These are phyloP conservation scores for Oryzias javanicus DNA, from an alignment of 2,113 vertebrate genomes.

Conservation along the genomic window DNA sequence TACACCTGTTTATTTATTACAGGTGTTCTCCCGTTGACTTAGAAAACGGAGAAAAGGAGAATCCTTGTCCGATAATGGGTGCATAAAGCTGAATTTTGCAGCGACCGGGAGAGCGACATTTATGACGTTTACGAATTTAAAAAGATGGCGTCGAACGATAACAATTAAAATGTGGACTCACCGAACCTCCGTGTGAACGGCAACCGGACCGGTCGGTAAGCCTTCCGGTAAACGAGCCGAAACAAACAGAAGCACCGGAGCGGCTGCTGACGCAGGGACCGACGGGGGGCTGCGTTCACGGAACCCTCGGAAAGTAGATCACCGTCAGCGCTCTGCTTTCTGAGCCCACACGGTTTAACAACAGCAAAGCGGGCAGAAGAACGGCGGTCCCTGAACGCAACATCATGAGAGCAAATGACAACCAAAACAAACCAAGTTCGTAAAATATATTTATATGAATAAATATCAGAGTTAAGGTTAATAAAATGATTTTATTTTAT, in stretches of 20 bases:
- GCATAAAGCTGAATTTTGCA: neutral
- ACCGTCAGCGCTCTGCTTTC: neutral
- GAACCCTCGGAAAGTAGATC: conserved; percentile 26
- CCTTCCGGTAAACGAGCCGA: neutral
- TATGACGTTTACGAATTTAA: neutral
- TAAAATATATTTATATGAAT: too few relatives aligned
- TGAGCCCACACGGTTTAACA: neutral
- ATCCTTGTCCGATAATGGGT: conserved; percentile 40
- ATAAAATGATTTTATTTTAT: too few relatives aligned
- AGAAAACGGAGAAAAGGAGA: neutral
- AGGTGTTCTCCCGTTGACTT: accelerated
- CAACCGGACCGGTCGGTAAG: neutral
- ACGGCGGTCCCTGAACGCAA: too few relatives aligned
- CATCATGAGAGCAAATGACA: too few relatives aligned
- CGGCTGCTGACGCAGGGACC: conserved; percentile 44
- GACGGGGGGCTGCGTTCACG: conserved; percentile 41
- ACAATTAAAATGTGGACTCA: conserved; percentile 26
- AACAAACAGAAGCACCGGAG: conserved; percentile 12
- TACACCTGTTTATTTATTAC: accelerated
- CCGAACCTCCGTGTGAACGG: conserved; percentile 13
- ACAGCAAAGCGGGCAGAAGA: neutral
- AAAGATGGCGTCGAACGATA: neutral
- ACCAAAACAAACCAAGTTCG: too few relatives aligned
- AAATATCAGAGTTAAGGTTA: too few relatives aligned
- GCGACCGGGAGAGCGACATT: conserved; percentile 12